Base-by-base conservation (phyloP, 2,797 vertebrate species). In the Clarias pachynema region DNA sequence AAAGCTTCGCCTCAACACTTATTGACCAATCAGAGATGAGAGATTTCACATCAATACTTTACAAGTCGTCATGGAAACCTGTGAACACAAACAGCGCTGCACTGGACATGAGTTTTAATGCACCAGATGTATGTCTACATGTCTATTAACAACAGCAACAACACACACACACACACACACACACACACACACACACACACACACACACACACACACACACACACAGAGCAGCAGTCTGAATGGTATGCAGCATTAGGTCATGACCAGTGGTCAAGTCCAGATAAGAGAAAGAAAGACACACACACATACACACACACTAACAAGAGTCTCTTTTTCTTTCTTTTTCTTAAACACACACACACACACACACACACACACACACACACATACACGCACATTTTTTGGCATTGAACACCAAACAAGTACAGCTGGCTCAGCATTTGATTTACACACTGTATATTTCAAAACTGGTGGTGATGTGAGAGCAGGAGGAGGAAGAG, bases 341-440 rank as follows among this genome's bases (percentile, higher is more conserved):
- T 60, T 22, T 60, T 22, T 66, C 26, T 66, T 29, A 91, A 90
- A 85, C 90, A 89, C 86, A 93, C 74, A 85, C 88, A 37, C 66
- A 69, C 68, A 85, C 90, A 89, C 86, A 93, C 74, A 85, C 88
- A 49, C 40, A 90, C 34, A 70, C 31, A 37, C 66, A 69, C 68
- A 85, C 90, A 89, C 86, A 93, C 74, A 85, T 88, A 49, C 40
- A 90, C 34, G 6, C 59, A 34, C 65, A 34, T 44, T 8, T n/a
- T 56, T n/a, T 74, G 44, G 14, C 44, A n/a, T 7, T n/a, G 40
- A 49, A 49, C 40, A 26, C 70, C n/a, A 26, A 73, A 74, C 72
- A 74, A 53, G 44, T 53, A 26, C 29, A 56, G 15, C 73, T 56
- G 73, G 73, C 49, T 57, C 44, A 56, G 49, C 15, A 9, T 75